Percentiles rank a stretch among this genome's conserved stretches.
phyloP scores from a whole-genome alignment of 2,797 vertebrate species.

The Xyrichtys novacula region DNA sequence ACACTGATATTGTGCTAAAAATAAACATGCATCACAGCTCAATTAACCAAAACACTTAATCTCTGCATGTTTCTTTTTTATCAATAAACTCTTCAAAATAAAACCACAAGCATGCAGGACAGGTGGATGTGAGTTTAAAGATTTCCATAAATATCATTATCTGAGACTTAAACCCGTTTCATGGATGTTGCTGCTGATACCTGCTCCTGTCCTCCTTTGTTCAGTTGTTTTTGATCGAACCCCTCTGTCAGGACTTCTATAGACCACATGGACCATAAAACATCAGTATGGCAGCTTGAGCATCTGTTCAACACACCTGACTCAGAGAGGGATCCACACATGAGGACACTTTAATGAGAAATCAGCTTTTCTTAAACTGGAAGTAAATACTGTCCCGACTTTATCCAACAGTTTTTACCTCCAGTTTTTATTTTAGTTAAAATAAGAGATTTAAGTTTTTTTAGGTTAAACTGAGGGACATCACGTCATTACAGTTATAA shows the following conservation, averaged over 20 bases:
- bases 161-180: neutral
- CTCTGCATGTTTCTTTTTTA: no score
- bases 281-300: constrained; percentile 51
- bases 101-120: no score
- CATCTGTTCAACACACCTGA: constrained; percentile 54
- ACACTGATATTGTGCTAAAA: no score
- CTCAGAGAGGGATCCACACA: constrained; percentile 43
- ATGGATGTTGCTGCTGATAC: neutral
- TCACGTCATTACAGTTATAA: no score
- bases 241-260: constrained; percentile 18
- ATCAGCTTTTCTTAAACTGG: constrained; percentile 3
- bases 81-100: no score
- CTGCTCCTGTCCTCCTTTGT: constrained; percentile 8
- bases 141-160: no score
- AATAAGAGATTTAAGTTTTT: no score
- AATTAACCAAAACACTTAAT: no score
- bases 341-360: constrained; percentile 62
- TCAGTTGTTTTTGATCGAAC: constrained; percentile 18
- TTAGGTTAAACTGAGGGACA: no score
- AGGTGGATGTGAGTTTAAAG: no score
- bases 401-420: neutral
- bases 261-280: constrained; percentile 23
- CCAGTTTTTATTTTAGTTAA: no score
- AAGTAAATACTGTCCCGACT: constrained; percentile 10
- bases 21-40: no score